phyloP scores from a whole-genome alignment of 2,888 invertebrate genomes.

The Plagiodera versicolora region DNA sequence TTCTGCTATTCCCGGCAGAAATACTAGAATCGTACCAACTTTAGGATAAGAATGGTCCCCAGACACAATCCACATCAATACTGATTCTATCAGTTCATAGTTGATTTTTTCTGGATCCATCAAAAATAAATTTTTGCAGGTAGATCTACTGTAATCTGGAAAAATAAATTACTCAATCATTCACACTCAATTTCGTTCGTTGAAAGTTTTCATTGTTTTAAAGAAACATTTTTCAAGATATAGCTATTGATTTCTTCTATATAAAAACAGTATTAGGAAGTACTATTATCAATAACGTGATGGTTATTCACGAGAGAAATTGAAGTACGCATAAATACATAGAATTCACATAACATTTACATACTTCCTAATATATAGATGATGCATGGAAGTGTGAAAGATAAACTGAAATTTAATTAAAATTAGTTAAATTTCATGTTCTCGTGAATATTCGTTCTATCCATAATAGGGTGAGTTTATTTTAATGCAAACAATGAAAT shows the following conservation, averaged over 20 bases:
- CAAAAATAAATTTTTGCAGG: constrained; percentile 73
- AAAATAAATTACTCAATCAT: constrained; percentile 3
- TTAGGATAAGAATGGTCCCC: constrained; percentile 70
- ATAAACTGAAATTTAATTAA: too few species aligned
- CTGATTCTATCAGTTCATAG: constrained; percentile 72
- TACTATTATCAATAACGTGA: background rate
- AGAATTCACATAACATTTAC: too few species aligned
- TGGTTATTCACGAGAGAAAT: too few species aligned
- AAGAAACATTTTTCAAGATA: too few species aligned
- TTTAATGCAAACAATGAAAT: too few species aligned
- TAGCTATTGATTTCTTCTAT: too few species aligned
- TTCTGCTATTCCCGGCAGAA: constrained; percentile 79
- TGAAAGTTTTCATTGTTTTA: background rate
- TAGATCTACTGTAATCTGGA: constrained; percentile 61
- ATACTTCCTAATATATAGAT: too few species aligned
- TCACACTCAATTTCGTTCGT: background rate
- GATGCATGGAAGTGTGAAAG: too few species aligned
- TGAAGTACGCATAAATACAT: too few species aligned
- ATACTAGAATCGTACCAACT: constrained; percentile 77
- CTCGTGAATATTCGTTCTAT: too few species aligned
- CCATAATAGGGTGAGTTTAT: background rate
- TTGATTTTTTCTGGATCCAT: constrained; percentile 80
- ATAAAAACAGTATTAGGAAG: background rate
- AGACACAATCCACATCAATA: constrained; percentile 69
- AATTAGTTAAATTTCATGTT: too few species aligned